phyloP scores from a whole-genome alignment of 2,113 vertebrate genomes.

The Lipophrys pholis region DNA sequence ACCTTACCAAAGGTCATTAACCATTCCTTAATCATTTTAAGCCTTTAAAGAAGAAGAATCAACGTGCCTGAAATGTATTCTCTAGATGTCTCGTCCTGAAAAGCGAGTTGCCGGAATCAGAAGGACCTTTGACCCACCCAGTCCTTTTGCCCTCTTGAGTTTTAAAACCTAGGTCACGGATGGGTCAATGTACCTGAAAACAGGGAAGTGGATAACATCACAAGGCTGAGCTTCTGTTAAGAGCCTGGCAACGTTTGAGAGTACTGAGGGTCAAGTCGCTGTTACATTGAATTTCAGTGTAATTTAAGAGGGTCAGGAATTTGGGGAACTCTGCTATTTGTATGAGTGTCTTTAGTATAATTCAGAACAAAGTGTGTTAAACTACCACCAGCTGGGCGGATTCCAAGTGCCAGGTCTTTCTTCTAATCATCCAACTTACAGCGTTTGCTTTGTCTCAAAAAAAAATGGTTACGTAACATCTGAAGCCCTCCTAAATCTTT shows the following conservation, averaged over 20 bases:
- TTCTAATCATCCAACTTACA: slow-evolving; percentile 38
- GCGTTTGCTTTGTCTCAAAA: slow-evolving; percentile 10
- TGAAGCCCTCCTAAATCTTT: slow-evolving; percentile 46
- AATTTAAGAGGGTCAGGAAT: no score
- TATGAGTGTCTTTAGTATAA: slow-evolving; percentile 22
- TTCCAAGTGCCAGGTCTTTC: slow-evolving; percentile 31
- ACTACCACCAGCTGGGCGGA: slow-evolving; percentile 52
- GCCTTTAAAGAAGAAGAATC: slow-evolving; percentile 19
- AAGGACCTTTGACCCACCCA: slow-evolving; percentile 60
- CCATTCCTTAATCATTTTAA: slow-evolving; percentile 9
- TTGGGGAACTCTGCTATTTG: slow-evolving; percentile 4
- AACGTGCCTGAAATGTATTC: slow-evolving; percentile 1
- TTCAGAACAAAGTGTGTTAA: slow-evolving; percentile 29
- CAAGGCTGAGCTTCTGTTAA: slow-evolving; percentile 45
- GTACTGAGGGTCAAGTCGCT: slow-evolving; percentile 58
- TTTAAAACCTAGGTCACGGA: slow-evolving; percentile 43
- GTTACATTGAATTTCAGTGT: slow-evolving; percentile 14
- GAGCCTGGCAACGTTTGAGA: slow-evolving; percentile 67
- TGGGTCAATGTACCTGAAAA: slow-evolving; percentile 70
- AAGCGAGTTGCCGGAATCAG: slow-evolving; percentile 57
- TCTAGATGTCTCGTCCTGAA: slow-evolving; percentile 23
- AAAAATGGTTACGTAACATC: slow-evolving; percentile 45
- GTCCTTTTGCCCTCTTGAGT: slow-evolving; percentile 53
- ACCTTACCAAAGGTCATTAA: slow-evolving; percentile 14
- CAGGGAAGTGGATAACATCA: slow-evolving; percentile 51